phyloP scores from a whole-genome alignment of 2,888 invertebrate genomes.

The Pandemis heparana region DNA sequence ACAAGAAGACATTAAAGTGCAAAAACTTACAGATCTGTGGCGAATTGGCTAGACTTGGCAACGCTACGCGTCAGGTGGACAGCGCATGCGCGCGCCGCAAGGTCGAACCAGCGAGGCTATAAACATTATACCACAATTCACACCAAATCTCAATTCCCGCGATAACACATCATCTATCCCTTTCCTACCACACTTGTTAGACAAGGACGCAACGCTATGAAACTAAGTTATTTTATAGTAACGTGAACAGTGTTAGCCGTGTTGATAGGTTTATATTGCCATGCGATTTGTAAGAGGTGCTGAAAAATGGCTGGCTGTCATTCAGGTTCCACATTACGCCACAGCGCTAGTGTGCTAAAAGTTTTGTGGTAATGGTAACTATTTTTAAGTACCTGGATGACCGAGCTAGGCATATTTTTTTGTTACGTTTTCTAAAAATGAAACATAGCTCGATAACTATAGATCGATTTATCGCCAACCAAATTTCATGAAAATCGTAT shows the following conservation, averaged over 20 bases:
- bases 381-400: too few relatives aligned
- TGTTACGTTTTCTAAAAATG: too few relatives aligned
- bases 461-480: too few relatives aligned
- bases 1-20: not conserved
- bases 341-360: constrained; percentile 3
- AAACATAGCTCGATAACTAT: too few relatives aligned
- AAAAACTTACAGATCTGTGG: not conserved
- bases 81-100: constrained; percentile 71
- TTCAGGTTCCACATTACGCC: constrained; percentile 5
- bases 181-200: not conserved
- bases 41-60: not conserved
- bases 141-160: not conserved
- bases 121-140: constrained; percentile 4
- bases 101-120: constrained; percentile 60
- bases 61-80: constrained; percentile 51
- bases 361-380: not conserved
- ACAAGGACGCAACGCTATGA: not conserved
- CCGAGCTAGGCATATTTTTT: too few relatives aligned
- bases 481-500: too few relatives aligned
- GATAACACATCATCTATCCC: not conserved
- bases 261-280: constrained; percentile 17
- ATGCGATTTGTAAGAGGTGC: constrained; percentile 19
- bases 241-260: not conserved
- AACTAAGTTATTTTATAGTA: not conserved
- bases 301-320: constrained; percentile 25